These are phyloP conservation scores for Steromphala cineraria DNA, from an alignment of 2,888 invertebrate species.

Conservation along the genomic window DNA sequence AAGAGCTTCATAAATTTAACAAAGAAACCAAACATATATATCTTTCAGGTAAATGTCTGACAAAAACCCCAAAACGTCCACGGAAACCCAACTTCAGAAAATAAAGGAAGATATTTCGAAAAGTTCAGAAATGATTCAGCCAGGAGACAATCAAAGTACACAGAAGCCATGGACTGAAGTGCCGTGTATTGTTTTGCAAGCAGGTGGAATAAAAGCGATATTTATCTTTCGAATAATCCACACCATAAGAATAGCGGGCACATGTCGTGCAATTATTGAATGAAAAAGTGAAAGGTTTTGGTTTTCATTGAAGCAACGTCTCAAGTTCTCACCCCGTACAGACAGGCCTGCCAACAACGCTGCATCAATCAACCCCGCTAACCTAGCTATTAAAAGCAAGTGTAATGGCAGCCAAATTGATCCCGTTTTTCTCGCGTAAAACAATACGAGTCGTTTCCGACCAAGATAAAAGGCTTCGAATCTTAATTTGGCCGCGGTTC, in stretches of 20 bases:
- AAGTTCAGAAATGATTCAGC: no score
- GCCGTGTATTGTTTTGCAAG: neutral
- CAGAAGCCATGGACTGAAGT: no score
- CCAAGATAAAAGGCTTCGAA: neutral
- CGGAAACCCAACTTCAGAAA: no score
- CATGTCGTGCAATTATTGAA: conserved; percentile 2
- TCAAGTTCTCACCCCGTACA: neutral
- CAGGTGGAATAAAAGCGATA: neutral
- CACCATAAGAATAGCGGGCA: neutral
- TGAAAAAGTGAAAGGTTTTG: neutral
- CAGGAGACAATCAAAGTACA: no score
- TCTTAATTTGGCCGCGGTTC: neutral
- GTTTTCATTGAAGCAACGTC: neutral
- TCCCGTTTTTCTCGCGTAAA: neutral
- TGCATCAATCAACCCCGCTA: neutral
- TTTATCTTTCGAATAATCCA: conserved; percentile 2
- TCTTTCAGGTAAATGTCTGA: no score
- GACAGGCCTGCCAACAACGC: neutral
- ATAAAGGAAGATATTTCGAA: no score
- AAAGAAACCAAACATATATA: no score
- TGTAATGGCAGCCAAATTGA: neutral
- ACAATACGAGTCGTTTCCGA: neutral
- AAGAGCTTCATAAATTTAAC: no score
- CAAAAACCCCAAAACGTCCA: no score
- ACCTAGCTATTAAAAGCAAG: neutral